These are phyloP conservation scores for Typhlomys cinereus DNA, from an alignment of 2,113 vertebrate genomes.

Conservation along the genomic window DNA sequence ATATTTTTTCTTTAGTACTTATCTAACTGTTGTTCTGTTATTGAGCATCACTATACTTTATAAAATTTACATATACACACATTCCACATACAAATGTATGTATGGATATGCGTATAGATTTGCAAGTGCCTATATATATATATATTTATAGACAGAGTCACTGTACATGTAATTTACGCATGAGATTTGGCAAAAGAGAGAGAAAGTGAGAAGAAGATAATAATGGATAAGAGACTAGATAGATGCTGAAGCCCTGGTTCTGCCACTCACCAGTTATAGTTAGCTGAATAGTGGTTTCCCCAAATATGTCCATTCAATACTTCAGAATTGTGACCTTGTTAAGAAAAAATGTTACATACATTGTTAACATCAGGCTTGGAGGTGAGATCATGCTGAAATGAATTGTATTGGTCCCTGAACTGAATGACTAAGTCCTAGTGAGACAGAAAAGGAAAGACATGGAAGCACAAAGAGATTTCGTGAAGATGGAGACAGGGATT, in stretches of 20 bases:
- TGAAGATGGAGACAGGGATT: neutral
- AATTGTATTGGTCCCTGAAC: neutral
- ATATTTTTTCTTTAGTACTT: conserved; percentile 32
- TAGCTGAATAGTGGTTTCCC: neutral
- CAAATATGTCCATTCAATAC: neutral
- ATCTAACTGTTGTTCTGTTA: conserved; percentile 27
- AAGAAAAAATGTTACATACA: conserved; percentile 30
- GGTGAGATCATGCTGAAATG: neutral
- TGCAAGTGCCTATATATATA: neutral
- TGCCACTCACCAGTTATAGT: neutral
- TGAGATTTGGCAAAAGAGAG: neutral
- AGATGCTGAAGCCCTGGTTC: neutral
- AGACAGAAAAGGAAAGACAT: neutral
- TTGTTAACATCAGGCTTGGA: conserved; percentile 9
- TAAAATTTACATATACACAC: neutral
- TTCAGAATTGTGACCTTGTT: conserved; percentile 9
- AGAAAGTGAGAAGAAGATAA: conserved; percentile 2
- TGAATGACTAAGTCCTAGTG: neutral
- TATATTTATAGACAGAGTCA: neutral
- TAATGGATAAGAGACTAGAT: conserved; percentile 18
- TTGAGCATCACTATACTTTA: neutral
- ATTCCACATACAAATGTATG: neutral
- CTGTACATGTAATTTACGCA: neutral
- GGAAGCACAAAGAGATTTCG: neutral
- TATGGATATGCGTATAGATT: neutral